These are phyloP conservation scores for Uropsilus gracilis DNA, from an alignment of 2,113 vertebrate species.

Conservation along the genomic window DNA sequence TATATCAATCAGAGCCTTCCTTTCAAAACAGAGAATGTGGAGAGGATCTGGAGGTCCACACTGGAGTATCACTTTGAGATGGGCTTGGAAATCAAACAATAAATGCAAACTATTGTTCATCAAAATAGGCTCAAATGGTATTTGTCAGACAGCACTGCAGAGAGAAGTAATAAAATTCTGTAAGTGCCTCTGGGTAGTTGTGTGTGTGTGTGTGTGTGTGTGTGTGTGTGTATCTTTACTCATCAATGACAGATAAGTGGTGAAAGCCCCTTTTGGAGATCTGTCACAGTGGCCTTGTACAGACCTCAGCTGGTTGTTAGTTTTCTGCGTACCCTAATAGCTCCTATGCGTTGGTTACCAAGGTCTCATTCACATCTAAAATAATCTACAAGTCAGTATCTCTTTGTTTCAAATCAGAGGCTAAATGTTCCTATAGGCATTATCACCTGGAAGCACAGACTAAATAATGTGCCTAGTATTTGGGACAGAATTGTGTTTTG, in stretches of 20 bases:
- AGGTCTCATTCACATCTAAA: background rate
- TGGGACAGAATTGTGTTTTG: background rate
- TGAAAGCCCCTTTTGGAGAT: background rate
- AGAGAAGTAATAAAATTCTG: constrained; percentile 67
- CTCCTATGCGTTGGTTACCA: background rate
- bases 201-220: too few relatives aligned
- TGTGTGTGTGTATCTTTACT: background rate
- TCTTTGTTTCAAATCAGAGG: constrained; percentile 24
- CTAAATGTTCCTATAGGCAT: background rate
- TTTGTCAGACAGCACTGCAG: constrained; percentile 63
- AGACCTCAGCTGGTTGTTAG: background rate
- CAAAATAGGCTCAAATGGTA: constrained; percentile 49
- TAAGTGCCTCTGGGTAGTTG: constrained; percentile 38
- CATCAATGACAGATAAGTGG: constrained; percentile 23
- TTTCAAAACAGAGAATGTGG: constrained; percentile 35
- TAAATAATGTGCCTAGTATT: background rate
- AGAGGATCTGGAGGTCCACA: background rate
- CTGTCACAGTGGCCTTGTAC: background rate
- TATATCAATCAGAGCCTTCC: background rate
- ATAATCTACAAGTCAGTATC: background rate
- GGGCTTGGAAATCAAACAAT: constrained; percentile 62
- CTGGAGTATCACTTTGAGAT: background rate
- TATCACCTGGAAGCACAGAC: background rate
- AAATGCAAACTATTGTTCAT: constrained; percentile 57
- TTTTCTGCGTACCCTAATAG: background rate